A percentile compares a stretch with the other conserved stretches of the same genome.
phyloP scores from a whole-genome alignment of 2,113 vertebrate species.

The Myotis brandtii region DNA sequence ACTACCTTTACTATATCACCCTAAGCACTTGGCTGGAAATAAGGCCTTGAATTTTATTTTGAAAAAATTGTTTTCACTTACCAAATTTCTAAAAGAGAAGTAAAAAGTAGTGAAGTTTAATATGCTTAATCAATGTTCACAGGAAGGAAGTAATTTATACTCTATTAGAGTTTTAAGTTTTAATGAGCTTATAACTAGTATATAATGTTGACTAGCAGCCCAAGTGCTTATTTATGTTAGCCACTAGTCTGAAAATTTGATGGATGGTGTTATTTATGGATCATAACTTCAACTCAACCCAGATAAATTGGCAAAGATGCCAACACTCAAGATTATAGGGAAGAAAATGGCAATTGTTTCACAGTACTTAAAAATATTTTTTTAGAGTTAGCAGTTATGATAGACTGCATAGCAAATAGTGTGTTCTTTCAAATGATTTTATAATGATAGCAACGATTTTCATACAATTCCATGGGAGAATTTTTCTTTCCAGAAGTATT shows the following conservation, averaged over 20 bases:
- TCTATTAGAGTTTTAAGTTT: constrained; percentile 16
- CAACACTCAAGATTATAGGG: constrained; percentile 59
- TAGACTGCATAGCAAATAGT: constrained; percentile 54
- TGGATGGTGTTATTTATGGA: constrained; percentile 59
- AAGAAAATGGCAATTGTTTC: constrained; percentile 46
- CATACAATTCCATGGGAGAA: constrained; percentile 57
- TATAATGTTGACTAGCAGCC: neutral
- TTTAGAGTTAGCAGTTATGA: constrained; percentile 57
- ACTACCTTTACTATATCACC: neutral
- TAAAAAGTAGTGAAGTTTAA: neutral
- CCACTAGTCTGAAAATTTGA: constrained; percentile 31
- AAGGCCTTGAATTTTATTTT: constrained; percentile 20
- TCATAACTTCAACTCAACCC: constrained; percentile 27
- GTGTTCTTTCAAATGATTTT: constrained; percentile 72
- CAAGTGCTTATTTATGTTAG: constrained; percentile 29
- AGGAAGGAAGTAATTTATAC: neutral
- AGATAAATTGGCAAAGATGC: constrained; percentile 44
- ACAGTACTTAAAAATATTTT: constrained; percentile 40
- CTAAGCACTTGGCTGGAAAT: neutral
- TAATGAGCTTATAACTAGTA: neutral
- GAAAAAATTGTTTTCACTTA: neutral
- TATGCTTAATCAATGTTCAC: neutral
- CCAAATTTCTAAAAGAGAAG: constrained; percentile 27
- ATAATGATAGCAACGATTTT: constrained; percentile 74
- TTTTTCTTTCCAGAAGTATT: constrained; percentile 74